Evolutionary conservation across 2,113 vertebrate genomes (phyloP).

Genomic region (Chaetops frenatus): DNA sequence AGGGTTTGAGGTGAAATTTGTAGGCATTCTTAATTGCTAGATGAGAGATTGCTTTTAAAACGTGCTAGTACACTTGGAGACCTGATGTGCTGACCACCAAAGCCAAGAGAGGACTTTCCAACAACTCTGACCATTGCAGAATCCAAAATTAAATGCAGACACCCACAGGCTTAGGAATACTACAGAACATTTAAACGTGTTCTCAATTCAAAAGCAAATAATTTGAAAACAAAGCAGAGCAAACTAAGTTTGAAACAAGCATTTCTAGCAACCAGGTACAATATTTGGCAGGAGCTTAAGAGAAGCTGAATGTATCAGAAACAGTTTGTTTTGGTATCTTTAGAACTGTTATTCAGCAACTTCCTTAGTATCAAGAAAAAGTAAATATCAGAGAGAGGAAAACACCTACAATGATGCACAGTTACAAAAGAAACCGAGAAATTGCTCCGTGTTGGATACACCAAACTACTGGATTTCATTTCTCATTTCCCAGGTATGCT

Average conservation of each 20-base stretch:
- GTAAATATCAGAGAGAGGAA: not conserved
- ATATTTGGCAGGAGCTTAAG: not conserved
- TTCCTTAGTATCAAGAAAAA: not conserved
- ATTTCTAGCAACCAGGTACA: not conserved
- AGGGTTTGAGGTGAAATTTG: not conserved
- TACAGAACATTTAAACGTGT: not conserved
- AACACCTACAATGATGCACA: not conserved
- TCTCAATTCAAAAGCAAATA: not conserved
- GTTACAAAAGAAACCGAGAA: not conserved
- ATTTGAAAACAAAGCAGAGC: not conserved
- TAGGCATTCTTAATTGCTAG: not conserved
- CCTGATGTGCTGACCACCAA: not conserved
- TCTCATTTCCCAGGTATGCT: not conserved
- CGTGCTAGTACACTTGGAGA: not conserved
- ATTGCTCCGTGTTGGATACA: not conserved
- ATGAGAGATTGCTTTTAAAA: not conserved
- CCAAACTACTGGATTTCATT: not conserved
- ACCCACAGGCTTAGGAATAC: not conserved
- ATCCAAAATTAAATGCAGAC: not conserved
- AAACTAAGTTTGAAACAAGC: not conserved
- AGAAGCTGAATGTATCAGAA: not conserved
- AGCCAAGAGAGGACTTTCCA: not conserved
- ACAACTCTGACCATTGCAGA: not conserved
- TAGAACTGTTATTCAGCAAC: not conserved
- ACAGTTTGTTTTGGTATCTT: not conserved